Conservation (phyloP, 2,113 vertebrate genomes). For the Triplophysa rosa region DNA sequence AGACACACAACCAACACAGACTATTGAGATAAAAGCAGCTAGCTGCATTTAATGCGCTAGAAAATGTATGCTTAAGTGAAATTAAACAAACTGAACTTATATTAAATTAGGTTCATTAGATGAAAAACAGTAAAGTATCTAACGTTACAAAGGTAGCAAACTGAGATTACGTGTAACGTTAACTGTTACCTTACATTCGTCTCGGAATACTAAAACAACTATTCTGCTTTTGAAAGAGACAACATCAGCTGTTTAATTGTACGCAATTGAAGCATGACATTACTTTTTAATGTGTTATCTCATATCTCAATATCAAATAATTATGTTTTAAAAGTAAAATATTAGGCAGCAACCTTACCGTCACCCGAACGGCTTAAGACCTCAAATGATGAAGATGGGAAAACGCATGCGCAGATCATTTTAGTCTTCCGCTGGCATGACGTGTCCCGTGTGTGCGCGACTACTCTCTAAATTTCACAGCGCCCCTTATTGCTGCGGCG, state of each 20-base stretch:
- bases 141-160: not conserved
- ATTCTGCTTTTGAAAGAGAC: not conserved
- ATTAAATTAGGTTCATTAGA: too few species aligned
- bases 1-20: not conserved
- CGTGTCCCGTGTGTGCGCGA: conserved; percentile 31
- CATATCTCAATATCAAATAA: too few species aligned
- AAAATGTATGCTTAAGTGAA: not conserved
- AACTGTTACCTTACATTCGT: not conserved
- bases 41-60: not conserved
- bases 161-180: conserved; percentile 32
- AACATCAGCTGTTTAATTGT: not conserved
- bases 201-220: not conserved
- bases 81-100: not conserved
- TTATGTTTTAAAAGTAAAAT: not conserved
- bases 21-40: not conserved
- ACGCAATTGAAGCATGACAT: not conserved
- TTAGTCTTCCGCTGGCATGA: conserved; percentile 22
- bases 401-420: conserved; percentile 42
- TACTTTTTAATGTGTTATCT: not conserved
- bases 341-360: conserved; percentile 28
- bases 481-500: conserved; percentile 28
- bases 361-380: not conserved
- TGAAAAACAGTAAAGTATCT: not conserved
- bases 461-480: not conserved
- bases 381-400: not conserved